Evolutionary conservation across 2,888 invertebrate genomes (phyloP), one percentile per base, ranked within the genome.

Genomic region (Siphlonurus alternatus): DNA sequence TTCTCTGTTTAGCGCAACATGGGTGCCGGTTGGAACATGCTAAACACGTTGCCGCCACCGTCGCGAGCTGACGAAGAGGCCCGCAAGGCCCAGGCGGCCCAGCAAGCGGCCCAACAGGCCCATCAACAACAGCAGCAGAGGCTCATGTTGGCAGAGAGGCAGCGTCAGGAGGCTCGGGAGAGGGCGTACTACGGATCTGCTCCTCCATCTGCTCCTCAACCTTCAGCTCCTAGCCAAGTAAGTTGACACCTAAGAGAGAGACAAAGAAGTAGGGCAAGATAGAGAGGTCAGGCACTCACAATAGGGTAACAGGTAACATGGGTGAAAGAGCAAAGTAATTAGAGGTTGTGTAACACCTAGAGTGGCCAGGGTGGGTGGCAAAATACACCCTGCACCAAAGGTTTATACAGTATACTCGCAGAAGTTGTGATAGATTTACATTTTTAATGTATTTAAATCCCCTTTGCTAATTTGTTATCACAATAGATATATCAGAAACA

Each of bases 81-180:
- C 38, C 5, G 38, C 7, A 38, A 38, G 38, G 56, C 56, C 7
- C 56, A 56, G 20, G 7, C 7, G 10, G 66, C 65, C 18, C 63
- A 63, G 23, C 65, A 65, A 23, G 64, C 62, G 25, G 63, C 66
- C 25, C 66, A 67, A 60, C 53, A 64, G 51, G 64, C 62, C 2
- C 63, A 66, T 10, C 66, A 66, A 25, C 56, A 64, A n/a, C 64
- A 61, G 54, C 65, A 65, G 7, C 65, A 59, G 59, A 61, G 64
- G 53, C 59, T 59, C 23, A 54, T 65, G 61, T 63, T 56, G 38
- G 62, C 25, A 38, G 61, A 54, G 59, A 63, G 51, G 60, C 64
- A 53, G 61, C 74, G 74, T 65, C 71, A 74, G 63, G 74, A 74
- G 64, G 72, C 70, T 66, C 69, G 82, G 82, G 73, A 64, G 1